Base-by-base conservation (phyloP, 2,888 invertebrate species). In the Ctenicera cuprea region DNA sequence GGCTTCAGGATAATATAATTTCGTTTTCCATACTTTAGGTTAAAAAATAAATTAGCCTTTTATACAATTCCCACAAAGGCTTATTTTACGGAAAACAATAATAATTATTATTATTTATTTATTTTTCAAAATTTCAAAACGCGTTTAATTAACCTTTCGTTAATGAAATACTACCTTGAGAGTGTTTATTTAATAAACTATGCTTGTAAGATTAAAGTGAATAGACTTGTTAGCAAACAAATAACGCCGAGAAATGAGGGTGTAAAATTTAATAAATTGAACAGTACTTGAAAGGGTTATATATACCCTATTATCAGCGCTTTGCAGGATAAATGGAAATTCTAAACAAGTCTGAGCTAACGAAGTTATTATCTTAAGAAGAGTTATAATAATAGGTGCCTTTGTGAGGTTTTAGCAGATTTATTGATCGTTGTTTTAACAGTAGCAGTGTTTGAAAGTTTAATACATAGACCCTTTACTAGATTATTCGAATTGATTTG, bases 301-400 rank as follows among this genome's bases (percentile, higher is more conserved):
- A 45, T 45, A 45, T 14, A 45, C 43, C 12, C 14, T 14, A 45
- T 45, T 45, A 45, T 45, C 43, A 45, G 16, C 43, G n/a, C 43
- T 45, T 45, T 45, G 43, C 43, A 45, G 26, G 2, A 45, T 7
- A 7, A 45, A 45, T 14, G 3, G 43, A 1, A 45, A 45, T 12
- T 14, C 3, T 11, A 41, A 41, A 45, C 14, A 12, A 38, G 11
- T 2, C 11, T 38, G 5, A 26, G 26, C 26, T 45, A 45, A 45
- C 43, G 43, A 14, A 4, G 11, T 14, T 45, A 45, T 45, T 45
- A 45, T 45, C 2, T 45, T 45, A 16, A 14, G 16, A 3, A 8
- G 14, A 45, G 12, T n/a, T 11, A 45, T 3, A 38, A n/a, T n/a
- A 38, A n/a, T n/a, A 3, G 38, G 38, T 38, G 11, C 2, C n/a